Base-by-base conservation (phyloP, 2,888 invertebrate species). In the Machimus atricapillus region DNA sequence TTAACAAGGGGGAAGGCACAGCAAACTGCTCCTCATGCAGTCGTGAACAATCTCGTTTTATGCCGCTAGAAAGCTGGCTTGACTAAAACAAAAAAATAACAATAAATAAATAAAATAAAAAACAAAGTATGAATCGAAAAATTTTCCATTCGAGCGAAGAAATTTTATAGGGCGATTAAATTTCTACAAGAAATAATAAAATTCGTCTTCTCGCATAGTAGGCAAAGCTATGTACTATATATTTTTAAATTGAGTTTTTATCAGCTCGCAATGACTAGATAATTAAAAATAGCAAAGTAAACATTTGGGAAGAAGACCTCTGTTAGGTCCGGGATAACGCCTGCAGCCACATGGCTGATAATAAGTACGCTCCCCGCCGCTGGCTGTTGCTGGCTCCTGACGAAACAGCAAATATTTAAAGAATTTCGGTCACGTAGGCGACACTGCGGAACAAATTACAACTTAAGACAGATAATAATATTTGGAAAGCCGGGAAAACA, bases 401-500 rank as follows among this genome's bases (percentile, higher is more conserved):
- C 66, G 23, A 85, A 31, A 58, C 6, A 19, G 34, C 46, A 77
- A 77, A 76, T 86, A 86, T 77, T 86, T 86, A 56, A 52, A 74
- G 46, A 77, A 86, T 86, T 86, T 86, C 77, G 85, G 85, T 86
- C 85, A 86, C 85, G 85, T 86, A 52, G 77, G 34, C 85, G 77
- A 86, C 77, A 77, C n/a, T 77, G 52, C 31, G 46, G 76, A 77
- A 77, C 31, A 86, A 77, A 43, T 34, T 56, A 56, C 9, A 77
- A 56, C 31, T 27, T 46, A 83, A 85, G 74, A 74, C n/a, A 85
- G 74, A 85, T 56, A 86, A 85, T 76, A 85, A 85, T 46, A 82
- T 58, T 82, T 66, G 27, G 56, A 34, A 77, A 77, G 77, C 34
- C 76, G 34, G 52, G 12, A 77, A 76, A 86, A 77, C 77, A 85